Evolutionary conservation across 2,113 vertebrate genomes (phyloP).

Genomic region (Zapornia atra): DNA sequence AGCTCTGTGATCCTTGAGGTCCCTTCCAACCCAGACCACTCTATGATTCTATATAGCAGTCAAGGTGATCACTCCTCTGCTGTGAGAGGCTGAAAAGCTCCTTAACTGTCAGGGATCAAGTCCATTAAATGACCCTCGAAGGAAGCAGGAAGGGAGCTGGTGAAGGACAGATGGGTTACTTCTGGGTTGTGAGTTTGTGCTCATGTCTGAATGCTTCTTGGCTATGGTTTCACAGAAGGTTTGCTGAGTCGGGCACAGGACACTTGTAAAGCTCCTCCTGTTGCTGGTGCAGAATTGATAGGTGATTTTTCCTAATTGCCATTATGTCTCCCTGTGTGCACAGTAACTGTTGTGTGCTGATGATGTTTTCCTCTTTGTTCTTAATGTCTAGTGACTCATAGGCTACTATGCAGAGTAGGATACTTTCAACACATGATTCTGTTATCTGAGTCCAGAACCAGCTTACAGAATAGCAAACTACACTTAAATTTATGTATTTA

Average conservation of each 20-base stretch:
- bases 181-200: neutral
- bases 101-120: neutral
- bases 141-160: neutral
- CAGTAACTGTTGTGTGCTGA: neutral
- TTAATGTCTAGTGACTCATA: neutral
- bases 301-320: neutral
- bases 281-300: neutral
- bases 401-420: neutral
- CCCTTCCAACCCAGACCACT: too few species aligned
- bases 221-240: neutral
- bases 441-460: neutral
- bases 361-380: neutral
- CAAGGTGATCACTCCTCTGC: neutral
- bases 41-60: neutral
- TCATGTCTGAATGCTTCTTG: neutral
- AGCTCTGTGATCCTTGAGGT: too few species aligned
- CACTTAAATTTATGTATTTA: too few species aligned
- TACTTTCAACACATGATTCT: neutral
- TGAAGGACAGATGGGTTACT: neutral
- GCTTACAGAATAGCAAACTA: neutral
- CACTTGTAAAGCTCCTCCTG: neutral
- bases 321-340: neutral
- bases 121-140: neutral
- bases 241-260: neutral
- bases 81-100: neutral